Conservation (phyloP, 2,113 vertebrate species). For the Prietella phreatophila region DNA sequence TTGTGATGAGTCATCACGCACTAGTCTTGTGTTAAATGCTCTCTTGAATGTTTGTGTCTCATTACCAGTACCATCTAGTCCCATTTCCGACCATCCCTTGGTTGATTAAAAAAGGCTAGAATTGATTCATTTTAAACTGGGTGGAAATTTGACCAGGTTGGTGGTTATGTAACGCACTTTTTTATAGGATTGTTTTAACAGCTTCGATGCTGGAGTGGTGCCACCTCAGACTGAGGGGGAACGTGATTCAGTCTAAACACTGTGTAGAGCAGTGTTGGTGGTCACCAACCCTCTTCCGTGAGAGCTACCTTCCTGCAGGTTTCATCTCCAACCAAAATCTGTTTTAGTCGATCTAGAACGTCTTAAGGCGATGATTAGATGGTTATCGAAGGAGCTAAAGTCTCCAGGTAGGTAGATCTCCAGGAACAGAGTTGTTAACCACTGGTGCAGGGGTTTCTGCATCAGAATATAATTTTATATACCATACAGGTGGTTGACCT, state of each 20-base stretch:
- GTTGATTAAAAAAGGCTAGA: not conserved
- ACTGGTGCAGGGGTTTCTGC: too few relatives aligned
- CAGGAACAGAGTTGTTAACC: too few relatives aligned
- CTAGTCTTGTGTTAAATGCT: not conserved
- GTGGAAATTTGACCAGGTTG: not conserved
- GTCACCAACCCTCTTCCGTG: too few relatives aligned
- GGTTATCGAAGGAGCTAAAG: too few relatives aligned
- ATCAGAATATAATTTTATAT: not conserved
- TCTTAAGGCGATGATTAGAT: too few relatives aligned
- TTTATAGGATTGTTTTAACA: not conserved
- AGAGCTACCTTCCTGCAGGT: too few relatives aligned
- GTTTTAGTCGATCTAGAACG: too few relatives aligned
- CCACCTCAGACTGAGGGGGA: not conserved
- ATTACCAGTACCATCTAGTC: not conserved
- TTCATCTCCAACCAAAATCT: too few relatives aligned
- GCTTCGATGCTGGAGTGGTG: not conserved
- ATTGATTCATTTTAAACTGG: not conserved
- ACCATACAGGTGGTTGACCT: not conserved
- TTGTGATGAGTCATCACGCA: not conserved
- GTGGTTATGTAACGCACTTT: too few relatives aligned
- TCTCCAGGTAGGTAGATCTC: too few relatives aligned
- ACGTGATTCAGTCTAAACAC: too few relatives aligned
- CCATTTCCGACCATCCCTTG: not conserved
- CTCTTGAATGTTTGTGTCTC: not conserved
- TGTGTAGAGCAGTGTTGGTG: too few relatives aligned